phyloP scores from a whole-genome alignment of 30 jellyfish, hydroid and myxozoan species.

The Chrysaora quinquecirrha region DNA sequence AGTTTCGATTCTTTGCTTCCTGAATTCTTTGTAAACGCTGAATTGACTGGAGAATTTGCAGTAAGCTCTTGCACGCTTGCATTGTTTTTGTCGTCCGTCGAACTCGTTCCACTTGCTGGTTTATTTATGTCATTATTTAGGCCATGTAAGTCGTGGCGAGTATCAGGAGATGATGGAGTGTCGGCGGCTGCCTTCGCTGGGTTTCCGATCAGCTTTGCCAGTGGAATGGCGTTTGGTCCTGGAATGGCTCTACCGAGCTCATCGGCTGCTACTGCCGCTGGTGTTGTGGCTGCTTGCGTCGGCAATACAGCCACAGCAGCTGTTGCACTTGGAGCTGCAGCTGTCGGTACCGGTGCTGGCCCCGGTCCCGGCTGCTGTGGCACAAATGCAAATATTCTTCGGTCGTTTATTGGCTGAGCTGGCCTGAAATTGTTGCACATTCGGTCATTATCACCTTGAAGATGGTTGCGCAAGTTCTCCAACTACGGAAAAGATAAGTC shows the following conservation, averaged over 20 bases:
- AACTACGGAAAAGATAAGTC: constrained; percentile 5
- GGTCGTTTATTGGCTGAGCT: constrained; percentile 68
- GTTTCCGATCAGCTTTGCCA: constrained; percentile 31
- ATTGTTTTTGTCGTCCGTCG: neutral
- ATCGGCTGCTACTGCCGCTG: constrained; percentile 25
- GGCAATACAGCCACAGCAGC: too few species aligned
- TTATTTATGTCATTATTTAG: neutral
- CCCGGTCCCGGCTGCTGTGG: neutral
- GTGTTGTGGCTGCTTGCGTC: constrained; percentile 25
- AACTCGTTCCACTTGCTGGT: neutral
- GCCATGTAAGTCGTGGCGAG: constrained; percentile 42
- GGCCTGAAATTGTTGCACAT: constrained; percentile 90
- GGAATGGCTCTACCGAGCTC: constrained; percentile 6
- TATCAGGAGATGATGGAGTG: constrained; percentile 26
- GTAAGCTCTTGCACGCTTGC: constrained; percentile 1
- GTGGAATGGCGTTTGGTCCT: constrained; percentile 14
- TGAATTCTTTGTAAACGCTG: constrained; percentile 31
- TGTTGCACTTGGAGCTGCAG: neutral
- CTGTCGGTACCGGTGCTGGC: neutral
- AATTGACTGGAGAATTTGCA: constrained; percentile 22
- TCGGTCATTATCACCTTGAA: constrained; percentile 43
- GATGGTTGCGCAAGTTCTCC: constrained; percentile 31
- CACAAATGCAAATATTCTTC: constrained; percentile 56
- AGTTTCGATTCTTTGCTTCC: constrained; percentile 26
- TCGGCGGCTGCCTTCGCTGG: constrained; percentile 26